A percentile compares a stretch with the other conserved stretches of the same genome.
Evolutionary conservation across 23 tunicate genomes (phyloP).

Genomic region (Clavelina lepadiformis): DNA sequence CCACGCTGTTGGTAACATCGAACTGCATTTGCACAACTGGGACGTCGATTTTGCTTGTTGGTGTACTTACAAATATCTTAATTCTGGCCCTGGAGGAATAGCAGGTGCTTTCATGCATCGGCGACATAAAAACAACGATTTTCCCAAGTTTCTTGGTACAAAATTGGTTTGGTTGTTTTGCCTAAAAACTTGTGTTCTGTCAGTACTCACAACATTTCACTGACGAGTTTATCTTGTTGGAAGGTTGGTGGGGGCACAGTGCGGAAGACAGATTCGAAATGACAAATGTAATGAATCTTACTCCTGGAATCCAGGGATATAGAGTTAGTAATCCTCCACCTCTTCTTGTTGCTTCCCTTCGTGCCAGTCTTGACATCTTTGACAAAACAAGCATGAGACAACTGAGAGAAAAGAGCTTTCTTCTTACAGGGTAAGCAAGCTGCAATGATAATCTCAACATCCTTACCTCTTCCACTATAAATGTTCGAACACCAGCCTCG

Average conservation of each 20-base stretch:
- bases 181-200: not conserved
- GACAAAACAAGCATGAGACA: constrained; percentile 33
- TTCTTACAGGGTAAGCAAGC: constrained; percentile 48
- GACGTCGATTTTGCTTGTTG: constrained; percentile 87
- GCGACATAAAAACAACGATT: constrained; percentile 31
- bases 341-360: constrained; percentile 26
- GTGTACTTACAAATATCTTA: constrained; percentile 90
- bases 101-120: constrained; percentile 83
- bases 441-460: not conserved
- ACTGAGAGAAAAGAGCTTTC: constrained; percentile 49
- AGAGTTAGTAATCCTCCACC: constrained; percentile 58
- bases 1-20: constrained; percentile 78
- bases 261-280: constrained; percentile 55
- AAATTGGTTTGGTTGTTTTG: not conserved
- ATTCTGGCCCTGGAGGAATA: constrained; percentile 72
- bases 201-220: not conserved
- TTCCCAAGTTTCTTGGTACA: constrained; percentile 54
- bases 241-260: constrained; percentile 95
- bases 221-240: not conserved
- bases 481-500: not conserved
- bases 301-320: constrained; percentile 55
- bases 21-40: constrained; percentile 71
- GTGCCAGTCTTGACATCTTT: constrained; percentile 53
- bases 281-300: constrained; percentile 47
- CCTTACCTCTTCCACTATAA: not conserved